Evolutionary conservation across 2,888 invertebrate genomes (phyloP), one percentile per base, ranked within the genome.

Genomic region (Aphodius granarius): DNA sequence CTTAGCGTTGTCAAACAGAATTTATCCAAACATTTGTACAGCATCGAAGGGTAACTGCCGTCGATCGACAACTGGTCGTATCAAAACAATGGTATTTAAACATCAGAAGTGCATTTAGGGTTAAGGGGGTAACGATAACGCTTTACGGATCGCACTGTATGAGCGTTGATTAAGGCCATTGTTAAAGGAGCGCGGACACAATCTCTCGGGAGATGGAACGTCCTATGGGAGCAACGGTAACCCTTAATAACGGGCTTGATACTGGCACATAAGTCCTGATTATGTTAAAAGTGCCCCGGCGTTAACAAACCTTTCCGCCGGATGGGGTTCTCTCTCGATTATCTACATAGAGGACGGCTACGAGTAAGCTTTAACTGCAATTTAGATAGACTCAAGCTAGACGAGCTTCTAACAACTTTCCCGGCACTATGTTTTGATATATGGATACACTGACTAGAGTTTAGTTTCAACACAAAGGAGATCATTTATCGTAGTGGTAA

Each of bases 241-340:
- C 76, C 76, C 74, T 76, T 73, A 76, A 75, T 75, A 77, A 72
- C 19, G 66, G 62, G 73, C 66, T 70, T 73, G 77, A 75, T 75
- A 75, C 73, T 71, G 73, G 75, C 23, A 78, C 80, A 80, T 80
- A 80, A 80, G 78, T 80, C 79, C 77, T 80, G 78, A 80, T 80
- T 80, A 80, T 73, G 79, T 78, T 79, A 80, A 80, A 80, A 80
- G 80, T 80, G 70, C 77, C 72, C 73, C 68, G 71, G 73, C 71
- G 75, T 68, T 75, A 78, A 79, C 76, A 76, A 78, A 79, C 79
- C 80, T 78, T 78, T 79, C 78, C 77, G 43, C 68, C 71, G 73
- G 75, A 75, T 73, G 72, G 74, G 75, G 75, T 77, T 75, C 22
- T 20, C 21, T 64, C 76, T 68, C 66, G 73, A 76, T 76, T 76